Percentiles rank a stretch among this genome's conserved stretches.
Conservation (phyloP, 2,113 vertebrate genomes). For the Macheiramphus alcinus region DNA sequence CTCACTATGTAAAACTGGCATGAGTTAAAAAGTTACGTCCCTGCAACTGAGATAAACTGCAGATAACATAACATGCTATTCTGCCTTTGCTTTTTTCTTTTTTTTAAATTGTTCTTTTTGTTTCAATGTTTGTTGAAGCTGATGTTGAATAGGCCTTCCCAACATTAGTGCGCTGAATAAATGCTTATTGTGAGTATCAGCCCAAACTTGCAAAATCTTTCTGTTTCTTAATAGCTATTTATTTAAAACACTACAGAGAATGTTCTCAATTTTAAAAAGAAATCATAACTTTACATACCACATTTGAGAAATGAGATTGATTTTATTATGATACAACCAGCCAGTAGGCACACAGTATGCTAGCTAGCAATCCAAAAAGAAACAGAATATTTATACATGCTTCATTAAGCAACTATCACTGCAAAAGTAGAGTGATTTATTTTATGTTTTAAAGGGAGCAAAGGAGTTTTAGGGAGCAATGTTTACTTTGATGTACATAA, state of each 20-base stretch:
- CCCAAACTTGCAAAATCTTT: not conserved
- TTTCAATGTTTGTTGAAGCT: not conserved
- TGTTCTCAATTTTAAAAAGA: not conserved
- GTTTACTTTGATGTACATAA: not conserved
- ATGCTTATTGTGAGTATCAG: not conserved
- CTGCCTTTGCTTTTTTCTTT: not conserved
- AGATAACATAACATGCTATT: rapidly evolving
- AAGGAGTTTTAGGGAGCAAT: not conserved
- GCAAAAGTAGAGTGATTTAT: not conserved
- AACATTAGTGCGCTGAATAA: not conserved
- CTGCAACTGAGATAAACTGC: not conserved
- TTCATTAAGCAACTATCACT: not conserved
- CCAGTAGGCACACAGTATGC: not conserved
- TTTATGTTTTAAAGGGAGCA: not conserved
- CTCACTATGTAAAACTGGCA: not conserved
- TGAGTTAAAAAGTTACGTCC: not conserved
- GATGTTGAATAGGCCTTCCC: not conserved
- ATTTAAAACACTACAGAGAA: not conserved
- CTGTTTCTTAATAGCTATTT: not conserved
- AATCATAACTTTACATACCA: not conserved
- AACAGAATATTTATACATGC: not conserved
- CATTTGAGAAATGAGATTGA: not conserved
- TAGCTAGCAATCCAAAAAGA: not conserved
- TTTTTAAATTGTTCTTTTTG: not conserved
- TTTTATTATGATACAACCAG: not conserved